Percentiles rank a stretch among this genome's conserved stretches.
Conservation (phyloP, 2,797 vertebrate species). For the Pempheris klunzingeri region DNA sequence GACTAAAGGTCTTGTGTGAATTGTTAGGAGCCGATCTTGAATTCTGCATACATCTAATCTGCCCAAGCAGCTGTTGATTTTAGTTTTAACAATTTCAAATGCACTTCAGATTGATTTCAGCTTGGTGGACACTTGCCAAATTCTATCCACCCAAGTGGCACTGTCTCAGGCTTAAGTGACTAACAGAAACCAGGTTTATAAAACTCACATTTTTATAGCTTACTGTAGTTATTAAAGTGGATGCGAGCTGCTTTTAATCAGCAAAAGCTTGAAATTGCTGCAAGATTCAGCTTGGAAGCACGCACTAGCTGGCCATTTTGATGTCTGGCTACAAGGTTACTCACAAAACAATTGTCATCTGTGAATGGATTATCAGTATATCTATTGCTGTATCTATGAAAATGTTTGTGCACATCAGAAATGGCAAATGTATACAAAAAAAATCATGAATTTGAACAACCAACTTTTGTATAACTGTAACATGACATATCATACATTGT, state of each 20-base stretch:
- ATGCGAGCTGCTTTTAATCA: constrained; percentile 30
- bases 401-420: neutral
- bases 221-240: neutral
- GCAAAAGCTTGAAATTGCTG: constrained; percentile 89
- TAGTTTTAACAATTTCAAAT: too few relatives aligned
- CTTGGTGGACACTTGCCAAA: neutral
- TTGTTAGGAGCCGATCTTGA: neutral
- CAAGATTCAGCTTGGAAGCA: constrained; percentile 87
- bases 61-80: neutral
- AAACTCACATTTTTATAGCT: neutral
- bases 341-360: constrained; percentile 78
- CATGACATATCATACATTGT: neutral
- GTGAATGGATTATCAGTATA: too few relatives aligned
- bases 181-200: too few relatives aligned
- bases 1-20: neutral
- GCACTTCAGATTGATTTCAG: neutral
- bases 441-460: neutral
- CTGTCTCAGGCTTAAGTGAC: neutral
- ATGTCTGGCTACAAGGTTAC: constrained; percentile 90
- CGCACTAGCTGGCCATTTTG: constrained; percentile 90
- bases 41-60: neutral
- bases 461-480: too few relatives aligned
- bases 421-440: neutral
- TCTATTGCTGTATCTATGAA: neutral
- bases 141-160: neutral